These are phyloP conservation scores for Panulirus ornatus DNA, from an alignment of 1,140 invertebrate species.

Conservation along the genomic window DNA sequence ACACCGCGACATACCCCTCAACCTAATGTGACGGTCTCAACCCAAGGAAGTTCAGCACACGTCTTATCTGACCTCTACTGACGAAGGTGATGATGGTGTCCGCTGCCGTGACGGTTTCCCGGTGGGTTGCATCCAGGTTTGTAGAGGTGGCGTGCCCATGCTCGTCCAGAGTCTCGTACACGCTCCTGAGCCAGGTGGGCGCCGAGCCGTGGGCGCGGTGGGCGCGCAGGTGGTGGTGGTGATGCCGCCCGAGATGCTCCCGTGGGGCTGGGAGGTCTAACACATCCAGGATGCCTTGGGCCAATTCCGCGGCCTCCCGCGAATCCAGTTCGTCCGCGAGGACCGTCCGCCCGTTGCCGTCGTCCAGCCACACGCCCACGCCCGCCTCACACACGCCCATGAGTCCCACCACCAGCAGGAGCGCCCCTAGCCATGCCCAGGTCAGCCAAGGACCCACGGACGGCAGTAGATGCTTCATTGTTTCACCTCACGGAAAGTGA, in stretches of 20 bases:
- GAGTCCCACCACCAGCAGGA: not conserved
- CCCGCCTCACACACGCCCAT: constrained; percentile 18
- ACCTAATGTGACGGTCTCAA: too few relatives aligned
- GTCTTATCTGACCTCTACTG: constrained; percentile 65
- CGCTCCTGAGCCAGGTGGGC: constrained; percentile 32
- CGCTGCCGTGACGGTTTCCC: constrained; percentile 58
- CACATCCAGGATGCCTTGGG: constrained; percentile 49
- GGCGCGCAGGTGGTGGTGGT: constrained; percentile 42
- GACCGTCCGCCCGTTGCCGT: constrained; percentile 48
- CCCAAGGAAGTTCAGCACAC: too few relatives aligned
- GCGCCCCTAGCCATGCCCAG: constrained; percentile 6
- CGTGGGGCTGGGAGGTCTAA: constrained; percentile 50
- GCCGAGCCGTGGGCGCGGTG: constrained; percentile 48
- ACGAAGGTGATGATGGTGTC: constrained; percentile 69
- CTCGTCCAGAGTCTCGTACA: constrained; percentile 43
- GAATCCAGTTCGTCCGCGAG: constrained; percentile 51
- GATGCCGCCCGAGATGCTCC: not conserved
- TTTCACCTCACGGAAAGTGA: not conserved
- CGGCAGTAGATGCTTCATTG: constrained; percentile 5
- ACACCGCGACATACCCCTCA: too few relatives aligned
- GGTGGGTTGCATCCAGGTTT: constrained; percentile 43
- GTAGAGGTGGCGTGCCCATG: constrained; percentile 29
- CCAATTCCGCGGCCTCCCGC: constrained; percentile 49
- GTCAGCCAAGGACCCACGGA: not conserved
- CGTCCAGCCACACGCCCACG: constrained; percentile 68